Conservation (phyloP, 1,140 invertebrate genomes). For the Streblospio benedicti region DNA sequence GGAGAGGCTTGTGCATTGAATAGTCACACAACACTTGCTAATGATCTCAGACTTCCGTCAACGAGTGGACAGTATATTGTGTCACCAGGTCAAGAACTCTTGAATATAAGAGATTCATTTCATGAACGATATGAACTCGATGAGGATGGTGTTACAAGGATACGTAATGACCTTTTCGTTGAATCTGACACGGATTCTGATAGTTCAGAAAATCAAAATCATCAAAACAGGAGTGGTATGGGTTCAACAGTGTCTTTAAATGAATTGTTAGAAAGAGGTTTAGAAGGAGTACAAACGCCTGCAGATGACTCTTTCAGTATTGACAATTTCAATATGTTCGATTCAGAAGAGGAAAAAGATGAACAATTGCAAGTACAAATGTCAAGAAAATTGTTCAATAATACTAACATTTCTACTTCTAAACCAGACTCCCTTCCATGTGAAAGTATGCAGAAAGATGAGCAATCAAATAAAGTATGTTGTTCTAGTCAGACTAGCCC, state of each 20-base stretch:
- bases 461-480: not conserved
- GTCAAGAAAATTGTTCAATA: not conserved
- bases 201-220: not conserved
- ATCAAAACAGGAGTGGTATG: not conserved
- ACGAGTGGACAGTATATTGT: not conserved
- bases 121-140: too few relatives aligned
- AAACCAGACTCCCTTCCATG: not conserved
- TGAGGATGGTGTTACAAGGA: not conserved
- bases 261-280: constrained; percentile 10
- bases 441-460: not conserved
- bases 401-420: not conserved
- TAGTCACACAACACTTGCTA: too few relatives aligned
- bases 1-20: too few relatives aligned
- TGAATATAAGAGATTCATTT: not conserved
- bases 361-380: too few relatives aligned
- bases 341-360: too few relatives aligned
- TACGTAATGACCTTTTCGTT: not conserved
- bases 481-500: not conserved
- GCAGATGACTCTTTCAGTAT: constrained; percentile 12
- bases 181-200: not conserved
- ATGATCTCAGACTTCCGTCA: too few relatives aligned
- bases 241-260: constrained; percentile 10
- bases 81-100: not conserved
- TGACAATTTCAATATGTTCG: constrained; percentile 1
- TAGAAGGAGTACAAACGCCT: constrained; percentile 17